A percentile compares a stretch with the other conserved stretches of the same genome.
Evolutionary conservation across 1,140 invertebrate genomes (phyloP).

Genomic region (Conopomorpha cramerella): DNA sequence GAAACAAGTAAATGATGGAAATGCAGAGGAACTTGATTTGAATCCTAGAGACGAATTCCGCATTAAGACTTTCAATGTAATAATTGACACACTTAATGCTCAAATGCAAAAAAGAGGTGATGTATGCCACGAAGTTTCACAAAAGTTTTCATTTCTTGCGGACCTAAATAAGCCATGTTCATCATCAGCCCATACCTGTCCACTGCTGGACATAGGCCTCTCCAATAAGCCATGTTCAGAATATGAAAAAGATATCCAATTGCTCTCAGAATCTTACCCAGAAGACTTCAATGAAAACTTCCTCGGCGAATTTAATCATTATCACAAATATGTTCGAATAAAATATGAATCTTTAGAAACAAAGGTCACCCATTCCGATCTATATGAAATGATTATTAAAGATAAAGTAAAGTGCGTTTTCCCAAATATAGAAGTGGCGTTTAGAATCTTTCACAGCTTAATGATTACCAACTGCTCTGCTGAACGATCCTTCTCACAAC

Average conservation of each 20-base stretch:
- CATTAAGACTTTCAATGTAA: not conserved
- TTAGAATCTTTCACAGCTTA: constrained; percentile 1
- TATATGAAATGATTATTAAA: not conserved
- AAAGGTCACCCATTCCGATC: constrained; percentile 2
- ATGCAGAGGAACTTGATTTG: not conserved
- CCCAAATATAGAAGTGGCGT: constrained; percentile 1
- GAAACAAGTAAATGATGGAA: not conserved
- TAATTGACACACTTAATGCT: constrained; percentile 1
- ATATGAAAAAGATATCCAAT: constrained; percentile 1
- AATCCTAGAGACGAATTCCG: not conserved
- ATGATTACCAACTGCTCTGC: constrained; percentile 1
- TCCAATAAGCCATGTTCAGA: not conserved
- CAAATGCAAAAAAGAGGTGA: constrained; percentile 1
- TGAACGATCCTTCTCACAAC: constrained; percentile 1
- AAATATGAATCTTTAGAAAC: constrained; percentile 1
- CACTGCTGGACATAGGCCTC: not conserved
- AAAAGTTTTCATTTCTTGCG: constrained; percentile 1
- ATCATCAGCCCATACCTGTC: no score
- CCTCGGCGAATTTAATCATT: constrained; percentile 1
- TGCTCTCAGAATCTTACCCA: not conserved
- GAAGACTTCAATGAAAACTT: constrained; percentile 1
- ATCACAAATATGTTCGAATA: constrained; percentile 1
- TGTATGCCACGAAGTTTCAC: not conserved
- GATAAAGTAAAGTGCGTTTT: constrained; percentile 2
- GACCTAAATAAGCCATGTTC: not conserved